Evolutionary conservation across 2,797 vertebrate genomes (phyloP), one percentile per base, ranked within the genome.

Genomic region (Anguilla megastoma): DNA sequence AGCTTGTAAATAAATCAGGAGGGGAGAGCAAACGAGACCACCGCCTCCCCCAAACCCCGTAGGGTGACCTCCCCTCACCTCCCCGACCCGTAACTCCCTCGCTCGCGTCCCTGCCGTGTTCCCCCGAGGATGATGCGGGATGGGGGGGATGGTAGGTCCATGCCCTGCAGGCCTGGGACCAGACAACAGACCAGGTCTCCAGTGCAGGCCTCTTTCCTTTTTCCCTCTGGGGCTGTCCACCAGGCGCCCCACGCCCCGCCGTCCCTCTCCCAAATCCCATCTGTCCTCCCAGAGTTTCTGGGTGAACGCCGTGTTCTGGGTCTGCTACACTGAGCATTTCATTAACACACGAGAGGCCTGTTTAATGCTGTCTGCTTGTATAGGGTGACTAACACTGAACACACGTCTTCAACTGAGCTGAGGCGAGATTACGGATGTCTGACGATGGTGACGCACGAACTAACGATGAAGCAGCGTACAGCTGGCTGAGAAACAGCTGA

Each of bases 1-100:
- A 66, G 88, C 85, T 86, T 76, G 86, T 88, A 88, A 86, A 88
- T 88, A 86, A 88, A 88, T 85, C 84, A 85, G 33, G 58, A 85
- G 84, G 84, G 16, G 33, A 60, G n/a, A 85, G 84, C 30, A 85
- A 85, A 58, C 16, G 50, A 66, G 84, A 66, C 30, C 8, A 85
- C 84, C 66, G 33, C 89, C 80, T 88, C 58, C 82, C 24, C 89
- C 88, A 4, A 74, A 16, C 27, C 69, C 69, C 33, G 69, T 27
- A 74, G 24, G n/a, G 7, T 74, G 69, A 74, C 69, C 69, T 74
- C 66, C 66, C 66, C 27, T 10, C 30, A 71, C 66, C 66, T 71
- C 27, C 30, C 63, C 30, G 12, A 16, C 69, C 71, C 48, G 85
- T 79, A 89, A 86, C 41, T 33, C 60, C 86, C 87, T 86, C 87